These are phyloP conservation scores for Petrocephalus microphthalmus DNA, from an alignment of 2,113 vertebrate species.

Conservation along the genomic window DNA sequence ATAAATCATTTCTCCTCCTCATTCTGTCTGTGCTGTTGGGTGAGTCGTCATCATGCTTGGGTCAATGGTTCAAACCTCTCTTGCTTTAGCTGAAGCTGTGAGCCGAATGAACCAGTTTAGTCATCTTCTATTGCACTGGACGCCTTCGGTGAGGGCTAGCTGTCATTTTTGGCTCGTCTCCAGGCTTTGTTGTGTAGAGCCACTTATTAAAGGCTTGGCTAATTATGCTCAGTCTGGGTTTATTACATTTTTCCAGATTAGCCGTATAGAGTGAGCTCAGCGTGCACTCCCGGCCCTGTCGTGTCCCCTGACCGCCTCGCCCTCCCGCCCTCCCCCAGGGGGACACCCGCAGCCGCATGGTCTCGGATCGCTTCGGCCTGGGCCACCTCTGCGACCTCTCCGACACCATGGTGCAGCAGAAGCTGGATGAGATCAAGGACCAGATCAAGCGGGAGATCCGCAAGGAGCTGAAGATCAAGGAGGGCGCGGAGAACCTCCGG, in stretches of 20 bases:
- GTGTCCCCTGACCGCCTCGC: conserved; percentile 24
- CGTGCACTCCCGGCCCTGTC: neutral
- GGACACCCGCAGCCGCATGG: conserved; percentile 75
- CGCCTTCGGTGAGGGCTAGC: neutral
- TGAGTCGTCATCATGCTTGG: neutral
- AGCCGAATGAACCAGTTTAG: neutral
- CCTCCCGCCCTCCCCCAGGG: conserved; percentile 62
- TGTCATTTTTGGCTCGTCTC: neutral
- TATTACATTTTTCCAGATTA: neutral
- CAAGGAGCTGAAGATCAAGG: conserved; percentile 99
- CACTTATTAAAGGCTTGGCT: neutral
- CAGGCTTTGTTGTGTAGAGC: neutral
- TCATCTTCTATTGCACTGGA: neutral
- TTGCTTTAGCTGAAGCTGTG: neutral
- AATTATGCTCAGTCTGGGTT: neutral
- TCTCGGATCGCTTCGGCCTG: conserved; percentile 77
- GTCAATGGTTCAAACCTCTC: neutral
- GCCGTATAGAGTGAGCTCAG: neutral
- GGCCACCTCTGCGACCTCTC: conserved; percentile 86
- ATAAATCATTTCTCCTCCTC: neutral
- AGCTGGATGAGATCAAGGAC: conserved; percentile 92
- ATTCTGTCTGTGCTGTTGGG: neutral
- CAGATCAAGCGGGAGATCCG: conserved; percentile 97
- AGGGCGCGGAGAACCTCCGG: conserved; percentile 93
- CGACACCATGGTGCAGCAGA: conserved; percentile 90